Evolutionary conservation across 2,113 vertebrate genomes (phyloP), one percentile per base, ranked within the genome.

Genomic region (Pelecanus crispus): DNA sequence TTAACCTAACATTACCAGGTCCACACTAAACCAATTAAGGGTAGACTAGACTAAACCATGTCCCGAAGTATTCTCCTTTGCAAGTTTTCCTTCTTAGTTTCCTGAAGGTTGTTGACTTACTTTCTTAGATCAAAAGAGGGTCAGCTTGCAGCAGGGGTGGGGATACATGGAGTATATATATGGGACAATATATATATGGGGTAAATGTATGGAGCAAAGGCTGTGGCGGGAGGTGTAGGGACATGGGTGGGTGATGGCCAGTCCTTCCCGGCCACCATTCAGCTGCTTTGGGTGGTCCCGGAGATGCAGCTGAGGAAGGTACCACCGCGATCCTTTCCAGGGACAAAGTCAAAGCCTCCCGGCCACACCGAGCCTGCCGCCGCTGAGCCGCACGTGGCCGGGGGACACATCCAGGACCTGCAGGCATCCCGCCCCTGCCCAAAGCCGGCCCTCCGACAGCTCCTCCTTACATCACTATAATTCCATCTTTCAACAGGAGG

Each of bases 401-500:
- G 21, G 20, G 20, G 63, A 42, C 26, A 20, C 40, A 38, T 25
- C 22, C 31, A 53, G 67, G 62, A 68, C 47, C 78, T 11, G 36
- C 72, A 20, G 20, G 5, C 20, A 18, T 68, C 55, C 31, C 11
- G 10, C 6, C 17, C 26, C 9, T 11, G 19, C 3, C 20, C 70
- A 15, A 24, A 49, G n/a, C 40, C 2, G 0, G 17, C 20, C 11
- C 36, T 74, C 38, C 19, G 19, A 3, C 1, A 0, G 26, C 62
- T 73, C 25, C 86, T 96, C 19, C 7, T 94, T 92, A 81, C 95
- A 88, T 94, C 95, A 87, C 75, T 86, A 81, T 86, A 80, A 95
- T 96, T 97, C 83, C 92, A 58, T 91, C 94, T 97, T 97, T 98
- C 93, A 94, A 77, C 95, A 91, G 92, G 72, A 96, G 88, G 89